phyloP scores from a whole-genome alignment of 2,888 invertebrate genomes.

The Cyclophora punctaria region DNA sequence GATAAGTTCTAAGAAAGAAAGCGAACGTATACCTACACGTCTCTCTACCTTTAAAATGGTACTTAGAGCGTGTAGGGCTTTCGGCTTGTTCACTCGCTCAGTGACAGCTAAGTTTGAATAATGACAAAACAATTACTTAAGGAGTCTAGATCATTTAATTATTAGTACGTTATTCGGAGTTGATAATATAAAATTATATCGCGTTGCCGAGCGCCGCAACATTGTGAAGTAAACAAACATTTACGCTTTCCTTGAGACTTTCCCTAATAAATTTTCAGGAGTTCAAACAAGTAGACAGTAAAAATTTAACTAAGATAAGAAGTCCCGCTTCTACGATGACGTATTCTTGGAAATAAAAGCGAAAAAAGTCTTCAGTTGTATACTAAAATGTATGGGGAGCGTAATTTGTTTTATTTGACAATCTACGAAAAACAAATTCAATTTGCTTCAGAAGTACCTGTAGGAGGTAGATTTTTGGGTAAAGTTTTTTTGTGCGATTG shows the following conservation, averaged over 20 bases:
- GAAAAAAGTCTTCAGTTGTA: background rate
- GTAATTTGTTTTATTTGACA: slow-evolving; percentile 21
- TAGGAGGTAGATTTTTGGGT: background rate
- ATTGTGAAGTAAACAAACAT: slow-evolving; percentile 33
- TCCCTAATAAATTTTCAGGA: slow-evolving; percentile 36
- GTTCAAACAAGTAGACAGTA: slow-evolving; percentile 39
- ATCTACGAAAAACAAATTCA: slow-evolving; percentile 20
- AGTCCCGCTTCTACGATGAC: slow-evolving; percentile 19
- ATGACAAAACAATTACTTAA: too few species aligned
- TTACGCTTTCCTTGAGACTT: slow-evolving; percentile 26
- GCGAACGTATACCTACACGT: too few species aligned
- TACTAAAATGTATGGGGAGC: slow-evolving; percentile 9
- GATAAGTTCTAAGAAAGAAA: too few species aligned
- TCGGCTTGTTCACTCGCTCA: too few species aligned
- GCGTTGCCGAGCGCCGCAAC: slow-evolving; percentile 18
- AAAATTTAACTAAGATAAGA: slow-evolving; percentile 37
- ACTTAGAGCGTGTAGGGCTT: too few species aligned
- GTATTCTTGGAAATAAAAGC: slow-evolving; percentile 11
- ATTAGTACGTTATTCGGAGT: too few species aligned
- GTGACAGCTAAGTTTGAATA: too few species aligned
- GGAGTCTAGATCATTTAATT: too few species aligned
- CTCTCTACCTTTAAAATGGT: too few species aligned
- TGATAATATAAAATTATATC: slow-evolving; percentile 18
- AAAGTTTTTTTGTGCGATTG: background rate
- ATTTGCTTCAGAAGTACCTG: slow-evolving; percentile 10